These are phyloP conservation scores for Fabriciana adippe DNA, from an alignment of 2,888 invertebrate genomes.

Conservation along the genomic window DNA sequence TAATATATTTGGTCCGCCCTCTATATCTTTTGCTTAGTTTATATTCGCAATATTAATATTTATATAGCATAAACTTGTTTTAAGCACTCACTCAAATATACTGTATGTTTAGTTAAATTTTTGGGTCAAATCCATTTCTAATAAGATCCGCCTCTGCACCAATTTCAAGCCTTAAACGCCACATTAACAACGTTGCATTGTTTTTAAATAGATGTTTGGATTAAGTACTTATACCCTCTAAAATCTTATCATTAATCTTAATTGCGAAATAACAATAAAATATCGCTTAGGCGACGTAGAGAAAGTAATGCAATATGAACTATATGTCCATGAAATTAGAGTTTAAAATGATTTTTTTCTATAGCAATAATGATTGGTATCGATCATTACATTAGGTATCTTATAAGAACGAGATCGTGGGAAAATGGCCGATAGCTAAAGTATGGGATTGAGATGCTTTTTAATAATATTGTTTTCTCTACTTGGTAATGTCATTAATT, in stretches of 20 bases:
- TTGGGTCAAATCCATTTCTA: constrained; percentile 34
- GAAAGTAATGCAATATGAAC: constrained; percentile 53
- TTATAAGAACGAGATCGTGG: constrained; percentile 80
- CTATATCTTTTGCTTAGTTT: too few relatives aligned
- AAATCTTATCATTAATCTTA: constrained; percentile 82
- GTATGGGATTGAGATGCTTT: constrained; percentile 61
- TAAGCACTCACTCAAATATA: too few relatives aligned
- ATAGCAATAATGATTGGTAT: constrained; percentile 66
- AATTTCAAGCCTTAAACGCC: constrained; percentile 67
- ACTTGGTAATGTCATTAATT: constrained; percentile 23
- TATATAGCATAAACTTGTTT: too few relatives aligned
- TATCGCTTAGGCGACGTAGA: constrained; percentile 63
- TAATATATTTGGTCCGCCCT: too few relatives aligned
- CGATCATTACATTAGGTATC: constrained; percentile 71
- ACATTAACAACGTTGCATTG: constrained; percentile 63
- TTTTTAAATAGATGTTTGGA: constrained; percentile 78
- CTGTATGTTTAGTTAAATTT: constrained; percentile 36
- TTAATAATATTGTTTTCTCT: constrained; percentile 39
- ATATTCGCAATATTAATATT: too few relatives aligned
- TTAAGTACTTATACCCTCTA: constrained; percentile 79
- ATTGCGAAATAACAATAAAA: constrained; percentile 81
- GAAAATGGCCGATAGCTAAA: constrained; percentile 72
- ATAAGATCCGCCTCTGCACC: constrained; percentile 59
- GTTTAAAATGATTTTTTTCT: constrained; percentile 53
- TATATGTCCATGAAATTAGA: constrained; percentile 54